Evolutionary conservation across 2,888 invertebrate genomes (phyloP), one percentile per base, ranked within the genome.

Genomic region (Latheticus oryzae): DNA sequence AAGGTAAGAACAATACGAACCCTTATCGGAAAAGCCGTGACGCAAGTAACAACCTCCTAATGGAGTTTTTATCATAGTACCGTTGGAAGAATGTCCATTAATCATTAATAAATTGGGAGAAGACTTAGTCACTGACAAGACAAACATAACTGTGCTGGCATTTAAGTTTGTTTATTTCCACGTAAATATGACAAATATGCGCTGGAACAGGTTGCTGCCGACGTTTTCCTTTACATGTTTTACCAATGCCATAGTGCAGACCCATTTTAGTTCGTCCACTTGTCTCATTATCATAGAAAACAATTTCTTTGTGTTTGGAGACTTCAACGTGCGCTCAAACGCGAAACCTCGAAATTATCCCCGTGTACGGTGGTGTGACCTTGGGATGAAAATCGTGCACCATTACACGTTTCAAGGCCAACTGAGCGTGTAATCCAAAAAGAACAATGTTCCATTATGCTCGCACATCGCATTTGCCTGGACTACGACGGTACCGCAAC

Each of bases 1-100:
- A 78, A 60, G 78, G 79, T 78, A 73, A 78, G 28, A 12, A 12
- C 12, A 12, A n/a, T n/a, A n/a, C n/a, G n/a, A n/a, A n/a, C n/a
- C n/a, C n/a, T n/a, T n/a, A n/a, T n/a, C n/a, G n/a, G n/a, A n/a
- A n/a, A n/a, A 9, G 8, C 30, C 2, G 2, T 52, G 45, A 47
- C 47, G 32, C 37, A 23, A n/a, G n/a, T n/a, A n/a, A n/a, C n/a
- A n/a, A n/a, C n/a, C n/a, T n/a, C n/a, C n/a, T n/a, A n/a, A n/a
- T n/a, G n/a, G n/a, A 8, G 15, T 19, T 47, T 9, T 42, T 32
- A 48, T 55, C 33, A 13, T 9, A 33, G 35, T 42, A 48, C 55
- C 55, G 55, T 55, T 55, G 42, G 12, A 42, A 11, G 45, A 45
- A 45, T 45, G 45, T 45, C 28, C 38, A n/a, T 52, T 35, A 37